These are phyloP conservation scores for Leucopternis melanops DNA, from an alignment of 2,113 vertebrate species.

Conservation along the genomic window DNA sequence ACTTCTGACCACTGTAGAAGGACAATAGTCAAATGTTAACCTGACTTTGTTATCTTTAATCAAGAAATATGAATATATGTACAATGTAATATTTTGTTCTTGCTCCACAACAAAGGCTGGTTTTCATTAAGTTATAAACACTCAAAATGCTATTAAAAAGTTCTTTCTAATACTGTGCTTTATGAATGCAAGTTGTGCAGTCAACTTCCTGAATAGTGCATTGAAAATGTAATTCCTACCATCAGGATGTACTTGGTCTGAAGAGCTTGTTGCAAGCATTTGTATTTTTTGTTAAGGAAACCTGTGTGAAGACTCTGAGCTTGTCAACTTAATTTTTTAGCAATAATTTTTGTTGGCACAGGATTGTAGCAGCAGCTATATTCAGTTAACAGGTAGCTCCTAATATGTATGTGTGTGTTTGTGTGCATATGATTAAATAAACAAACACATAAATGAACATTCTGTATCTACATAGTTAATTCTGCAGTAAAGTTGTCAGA, in stretches of 20 bases:
- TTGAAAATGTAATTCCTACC: not conserved
- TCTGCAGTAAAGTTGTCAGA: not conserved
- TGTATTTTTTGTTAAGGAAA: not conserved
- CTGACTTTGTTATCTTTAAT: not conserved
- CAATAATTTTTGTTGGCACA: not conserved
- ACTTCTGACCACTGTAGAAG: not conserved
- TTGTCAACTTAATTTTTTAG: not conserved
- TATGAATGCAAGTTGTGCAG: not conserved
- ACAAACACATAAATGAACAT: not conserved
- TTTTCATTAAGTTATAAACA: not conserved
- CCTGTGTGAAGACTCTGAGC: not conserved
- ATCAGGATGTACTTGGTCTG: not conserved
- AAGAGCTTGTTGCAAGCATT: not conserved
- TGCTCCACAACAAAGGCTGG: not conserved
- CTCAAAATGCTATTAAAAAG: not conserved
- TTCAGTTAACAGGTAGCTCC: not conserved
- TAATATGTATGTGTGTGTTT: not conserved
- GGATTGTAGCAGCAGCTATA: not conserved
- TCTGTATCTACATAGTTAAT: not conserved
- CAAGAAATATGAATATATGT: not conserved
- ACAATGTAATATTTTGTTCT: not conserved
- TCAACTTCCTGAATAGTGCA: not conserved
- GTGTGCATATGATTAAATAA: not conserved
- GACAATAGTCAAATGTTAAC: not conserved
- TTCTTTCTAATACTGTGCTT: not conserved